These are phyloP conservation scores for Ibidorhyncha struthersii DNA, from an alignment of 2,113 vertebrate species.

Conservation along the genomic window DNA sequence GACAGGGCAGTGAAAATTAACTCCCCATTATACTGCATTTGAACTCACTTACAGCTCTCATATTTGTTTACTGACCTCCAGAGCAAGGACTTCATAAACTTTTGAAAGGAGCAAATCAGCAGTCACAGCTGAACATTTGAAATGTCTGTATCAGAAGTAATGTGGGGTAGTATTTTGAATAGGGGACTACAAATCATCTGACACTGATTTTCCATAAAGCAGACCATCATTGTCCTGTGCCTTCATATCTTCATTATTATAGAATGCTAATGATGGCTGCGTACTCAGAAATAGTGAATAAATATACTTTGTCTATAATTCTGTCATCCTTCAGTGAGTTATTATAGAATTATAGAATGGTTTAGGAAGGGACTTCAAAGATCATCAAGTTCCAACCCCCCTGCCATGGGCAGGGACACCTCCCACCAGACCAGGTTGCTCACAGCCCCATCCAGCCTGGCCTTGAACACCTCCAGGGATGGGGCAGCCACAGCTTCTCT, in stretches of 20 bases:
- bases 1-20: conserved; percentile 70
- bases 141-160: not conserved
- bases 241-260: not conserved
- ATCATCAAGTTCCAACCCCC: no score
- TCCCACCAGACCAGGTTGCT: no score
- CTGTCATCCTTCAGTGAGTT: not conserved
- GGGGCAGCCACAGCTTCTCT: no score
- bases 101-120: conserved; percentile 27
- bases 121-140: not conserved
- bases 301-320: not conserved
- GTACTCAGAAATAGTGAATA: not conserved
- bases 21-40: conserved; percentile 12
- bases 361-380: no score
- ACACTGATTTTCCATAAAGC: not conserved
- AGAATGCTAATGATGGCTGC: not conserved
- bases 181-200: not conserved
- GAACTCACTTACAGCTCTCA: conserved; percentile 28
- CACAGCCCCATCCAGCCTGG: no score
- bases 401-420: no score
- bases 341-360: no score
- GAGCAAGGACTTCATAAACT: conserved; percentile 54
- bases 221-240: not conserved
- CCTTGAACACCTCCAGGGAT: no score
- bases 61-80: conserved; percentile 43
- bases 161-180: not conserved